Percentiles rank a stretch among this genome's conserved stretches.
These are phyloP conservation scores for Tetragonula carbonaria DNA, from an alignment of 2,888 invertebrate genomes.

Conservation along the genomic window DNA sequence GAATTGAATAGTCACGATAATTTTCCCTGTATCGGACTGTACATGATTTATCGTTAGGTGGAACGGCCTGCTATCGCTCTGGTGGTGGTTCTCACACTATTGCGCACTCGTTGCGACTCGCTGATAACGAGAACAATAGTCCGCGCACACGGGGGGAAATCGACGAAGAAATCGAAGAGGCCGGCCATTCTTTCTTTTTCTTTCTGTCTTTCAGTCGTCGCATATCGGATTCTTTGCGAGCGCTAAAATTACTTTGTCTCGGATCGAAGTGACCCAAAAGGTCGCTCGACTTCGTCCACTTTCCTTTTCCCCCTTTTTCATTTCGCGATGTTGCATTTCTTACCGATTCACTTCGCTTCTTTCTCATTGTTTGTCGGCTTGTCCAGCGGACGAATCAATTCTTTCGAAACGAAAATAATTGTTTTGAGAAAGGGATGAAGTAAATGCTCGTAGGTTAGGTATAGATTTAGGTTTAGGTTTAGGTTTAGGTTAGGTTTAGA, in stretches of 20 bases:
- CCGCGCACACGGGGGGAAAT: conserved; percentile 19
- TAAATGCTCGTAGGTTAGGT: too few species aligned
- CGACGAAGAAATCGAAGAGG: neutral
- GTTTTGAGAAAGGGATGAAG: too few species aligned
- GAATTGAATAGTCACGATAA: conserved; percentile 41
- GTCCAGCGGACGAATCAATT: too few species aligned
- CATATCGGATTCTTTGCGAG: conserved; percentile 31
- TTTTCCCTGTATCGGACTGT: conserved; percentile 47
- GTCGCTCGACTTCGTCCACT: conserved; percentile 14
- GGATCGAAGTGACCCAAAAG: conserved; percentile 50
- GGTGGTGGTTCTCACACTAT: conserved; percentile 69
- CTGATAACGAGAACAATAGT: conserved; percentile 30
- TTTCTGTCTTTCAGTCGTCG: neutral
- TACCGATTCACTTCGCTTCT: too few species aligned
- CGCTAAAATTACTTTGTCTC: conserved; percentile 47
- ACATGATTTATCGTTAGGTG: conserved; percentile 78
- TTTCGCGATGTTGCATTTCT: neutral
- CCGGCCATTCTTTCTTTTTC: neutral
- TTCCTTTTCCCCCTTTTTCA: neutral
- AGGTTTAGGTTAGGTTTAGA: too few species aligned
- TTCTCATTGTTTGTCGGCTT: too few species aligned
- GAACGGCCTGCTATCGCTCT: conserved; percentile 79
- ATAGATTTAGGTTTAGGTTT: too few species aligned
- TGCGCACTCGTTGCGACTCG: neutral
- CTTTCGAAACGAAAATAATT: too few species aligned